A percentile compares a stretch with the other conserved stretches of the same genome.
Conservation (phyloP, 2,797 vertebrate species). For the Anguilla pacifica region DNA sequence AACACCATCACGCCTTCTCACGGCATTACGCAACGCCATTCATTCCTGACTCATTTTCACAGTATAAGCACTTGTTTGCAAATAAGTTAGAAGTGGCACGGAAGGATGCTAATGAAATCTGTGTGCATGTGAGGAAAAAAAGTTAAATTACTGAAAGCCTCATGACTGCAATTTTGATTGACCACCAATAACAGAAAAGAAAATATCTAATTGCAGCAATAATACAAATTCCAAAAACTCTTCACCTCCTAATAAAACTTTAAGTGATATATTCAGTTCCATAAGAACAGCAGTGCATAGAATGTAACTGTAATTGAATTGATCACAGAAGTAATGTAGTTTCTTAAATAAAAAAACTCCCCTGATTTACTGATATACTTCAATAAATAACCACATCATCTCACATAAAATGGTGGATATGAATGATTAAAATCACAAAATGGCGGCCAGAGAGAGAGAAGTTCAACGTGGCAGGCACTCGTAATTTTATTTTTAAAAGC, state of each 20-base stretch:
- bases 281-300: neutral
- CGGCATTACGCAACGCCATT: neutral
- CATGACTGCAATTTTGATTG: neutral
- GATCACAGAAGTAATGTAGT: neutral
- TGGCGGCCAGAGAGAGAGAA: slow-evolving; percentile 67
- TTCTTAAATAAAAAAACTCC: neutral
- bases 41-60: neutral
- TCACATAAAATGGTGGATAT: slow-evolving; percentile 30
- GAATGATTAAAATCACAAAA: slow-evolving; percentile 70
- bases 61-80: neutral
- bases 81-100: neutral
- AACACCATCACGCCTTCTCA: neutral
- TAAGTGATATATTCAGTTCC: neutral
- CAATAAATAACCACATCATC: neutral
- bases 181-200: too few species aligned
- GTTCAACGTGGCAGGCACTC: slow-evolving; percentile 71
- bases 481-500: neutral
- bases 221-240: neutral
- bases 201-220: neutral
- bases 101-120: neutral
- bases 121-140: neutral
- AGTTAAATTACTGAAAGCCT: neutral
- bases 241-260: neutral
- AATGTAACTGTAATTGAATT: neutral
- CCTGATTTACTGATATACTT: neutral